These are phyloP conservation scores for Aeoliscus strigatus DNA, from an alignment of 2,797 vertebrate species.

Conservation along the genomic window DNA sequence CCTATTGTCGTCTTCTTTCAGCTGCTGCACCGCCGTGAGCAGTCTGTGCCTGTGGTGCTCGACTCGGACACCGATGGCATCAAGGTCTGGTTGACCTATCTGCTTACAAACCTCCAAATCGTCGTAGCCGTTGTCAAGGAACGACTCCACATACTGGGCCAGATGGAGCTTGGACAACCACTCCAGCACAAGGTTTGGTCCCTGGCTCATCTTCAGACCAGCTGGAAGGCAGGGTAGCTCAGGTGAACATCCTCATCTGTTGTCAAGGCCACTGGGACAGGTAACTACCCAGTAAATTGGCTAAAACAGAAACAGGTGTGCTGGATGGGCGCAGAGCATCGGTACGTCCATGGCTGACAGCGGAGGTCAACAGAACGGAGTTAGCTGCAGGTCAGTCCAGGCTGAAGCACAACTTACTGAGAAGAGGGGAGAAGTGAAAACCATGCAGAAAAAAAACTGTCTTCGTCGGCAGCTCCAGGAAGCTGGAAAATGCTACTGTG, in stretches of 20 bases:
- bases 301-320: conserved; percentile 4
- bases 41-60: conserved; percentile 84
- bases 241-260: conserved; percentile 5
- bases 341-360: no score
- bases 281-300: conserved; percentile 7
- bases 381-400: no score
- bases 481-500: no score
- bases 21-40: conserved; percentile 80
- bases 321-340: neutral
- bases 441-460: no score
- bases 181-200: conserved; percentile 83
- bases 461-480: no score
- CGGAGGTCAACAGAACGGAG: no score
- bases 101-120: conserved; percentile 93
- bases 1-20: conserved; percentile 78
- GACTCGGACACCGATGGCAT: conserved; percentile 85
- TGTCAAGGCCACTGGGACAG: neutral
- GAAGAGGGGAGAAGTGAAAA: no score
- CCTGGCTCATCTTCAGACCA: conserved; percentile 69
- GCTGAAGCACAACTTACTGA: no score
- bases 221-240: neutral
- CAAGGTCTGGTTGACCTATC: conserved; percentile 89
- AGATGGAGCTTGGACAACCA: conserved; percentile 87
- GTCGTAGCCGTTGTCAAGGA: conserved; percentile 92
- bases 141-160: conserved; percentile 84